A percentile compares a stretch with the other conserved stretches of the same genome.
These are phyloP conservation scores for Notoglanidium macrostoma DNA, from an alignment of 2,797 vertebrate species.

Conservation along the genomic window DNA sequence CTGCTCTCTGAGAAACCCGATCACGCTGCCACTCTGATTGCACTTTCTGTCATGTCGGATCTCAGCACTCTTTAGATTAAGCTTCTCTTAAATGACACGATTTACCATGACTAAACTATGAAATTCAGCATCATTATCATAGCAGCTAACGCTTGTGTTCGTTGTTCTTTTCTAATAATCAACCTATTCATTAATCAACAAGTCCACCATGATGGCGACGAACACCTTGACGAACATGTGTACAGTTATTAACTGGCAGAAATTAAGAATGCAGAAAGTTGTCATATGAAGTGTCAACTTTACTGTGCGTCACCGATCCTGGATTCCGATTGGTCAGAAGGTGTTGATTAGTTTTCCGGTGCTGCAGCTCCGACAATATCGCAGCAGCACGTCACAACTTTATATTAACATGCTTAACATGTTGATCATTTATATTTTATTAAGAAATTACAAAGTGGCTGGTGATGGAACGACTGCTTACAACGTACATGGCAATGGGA, in stretches of 20 bases:
- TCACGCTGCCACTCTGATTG: slow-evolving; percentile 49
- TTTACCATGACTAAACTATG: neutral
- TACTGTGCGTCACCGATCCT: neutral
- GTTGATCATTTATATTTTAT: neutral
- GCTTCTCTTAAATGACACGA: neutral
- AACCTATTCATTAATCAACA: neutral
- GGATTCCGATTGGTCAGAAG: neutral
- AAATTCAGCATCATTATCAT: neutral
- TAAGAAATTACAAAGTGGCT: neutral
- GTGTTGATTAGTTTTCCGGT: neutral
- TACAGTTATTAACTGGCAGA: neutral
- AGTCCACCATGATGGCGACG: neutral
- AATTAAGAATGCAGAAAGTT: neutral
- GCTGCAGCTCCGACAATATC: neutral
- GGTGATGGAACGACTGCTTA: neutral
- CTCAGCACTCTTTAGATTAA: slow-evolving; percentile 43
- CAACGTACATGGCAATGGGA: neutral
- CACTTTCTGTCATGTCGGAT: slow-evolving; percentile 44
- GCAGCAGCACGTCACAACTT: neutral
- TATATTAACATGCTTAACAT: neutral
- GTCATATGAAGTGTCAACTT: no score
- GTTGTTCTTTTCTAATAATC: rapidly evolving
- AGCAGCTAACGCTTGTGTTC: neutral
- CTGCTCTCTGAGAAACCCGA: slow-evolving; percentile 52
- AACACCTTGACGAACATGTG: neutral